Evolutionary conservation across 64 coral and sea anemone species (phyloP).

Genomic region (Porites lutea): DNA sequence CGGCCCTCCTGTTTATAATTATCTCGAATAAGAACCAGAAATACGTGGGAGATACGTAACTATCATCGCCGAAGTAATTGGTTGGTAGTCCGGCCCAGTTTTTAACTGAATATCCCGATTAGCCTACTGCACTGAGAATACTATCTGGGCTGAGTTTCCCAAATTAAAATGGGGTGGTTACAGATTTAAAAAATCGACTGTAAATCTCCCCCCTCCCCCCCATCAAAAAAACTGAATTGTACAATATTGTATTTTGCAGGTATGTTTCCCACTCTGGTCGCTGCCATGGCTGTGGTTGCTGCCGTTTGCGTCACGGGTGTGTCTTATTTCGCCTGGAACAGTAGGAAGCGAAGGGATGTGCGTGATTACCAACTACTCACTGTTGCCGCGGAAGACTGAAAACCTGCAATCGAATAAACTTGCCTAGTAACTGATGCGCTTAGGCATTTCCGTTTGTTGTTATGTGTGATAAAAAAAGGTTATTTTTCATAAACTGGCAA

Average conservation of each 20-base stretch:
- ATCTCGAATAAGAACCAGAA: too few species aligned
- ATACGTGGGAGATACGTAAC: too few species aligned
- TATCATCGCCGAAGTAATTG: too few species aligned
- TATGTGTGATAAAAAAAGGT: too few species aligned
- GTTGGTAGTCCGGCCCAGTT: too few species aligned
- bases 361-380: background rate
- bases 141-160: background rate
- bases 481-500: too few species aligned
- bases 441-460: too few species aligned
- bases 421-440: too few species aligned
- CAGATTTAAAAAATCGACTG: background rate
- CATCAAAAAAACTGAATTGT: background rate
- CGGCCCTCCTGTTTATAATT: too few species aligned
- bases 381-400: background rate
- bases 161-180: background rate
- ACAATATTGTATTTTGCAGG: background rate
- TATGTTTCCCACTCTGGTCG: background rate
- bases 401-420: background rate
- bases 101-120: too few species aligned
- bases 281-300: constrained; percentile 9
- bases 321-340: constrained; percentile 2
- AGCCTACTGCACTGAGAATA: too few species aligned
- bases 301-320: background rate
- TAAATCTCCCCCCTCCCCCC: background rate
- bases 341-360: background rate